Evolutionary conservation across 2,888 invertebrate species (phyloP).

Genomic region (Muschampia plurimacula): DNA sequence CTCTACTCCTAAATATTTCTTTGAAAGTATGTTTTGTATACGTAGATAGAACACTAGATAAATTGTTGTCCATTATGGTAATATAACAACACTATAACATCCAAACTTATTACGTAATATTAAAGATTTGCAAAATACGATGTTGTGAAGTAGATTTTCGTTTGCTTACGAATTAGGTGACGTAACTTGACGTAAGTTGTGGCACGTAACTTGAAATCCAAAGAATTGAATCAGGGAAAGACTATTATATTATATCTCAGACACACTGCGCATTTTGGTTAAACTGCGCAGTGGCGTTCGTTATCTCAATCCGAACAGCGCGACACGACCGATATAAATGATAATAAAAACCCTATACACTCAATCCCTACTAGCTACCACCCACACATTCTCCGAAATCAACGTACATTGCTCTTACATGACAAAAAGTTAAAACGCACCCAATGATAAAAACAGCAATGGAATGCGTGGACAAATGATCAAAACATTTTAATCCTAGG

Average conservation of each 20-base stretch:
- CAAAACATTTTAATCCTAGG: conserved; percentile 10
- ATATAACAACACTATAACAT: too few species aligned
- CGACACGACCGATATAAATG: conserved; percentile 71
- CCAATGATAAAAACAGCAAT: conserved; percentile 40
- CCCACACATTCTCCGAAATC: conserved; percentile 27
- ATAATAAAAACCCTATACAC: conserved; percentile 67
- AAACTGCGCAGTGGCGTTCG: conserved; percentile 74
- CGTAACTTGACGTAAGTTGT: conserved; percentile 10
- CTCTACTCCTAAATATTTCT: too few species aligned
- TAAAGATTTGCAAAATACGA: background rate
- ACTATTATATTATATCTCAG: conserved; percentile 52
- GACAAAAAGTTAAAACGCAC: conserved; percentile 23
- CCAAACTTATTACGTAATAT: too few species aligned
- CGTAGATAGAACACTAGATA: too few species aligned
- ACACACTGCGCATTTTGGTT: conserved; percentile 60
- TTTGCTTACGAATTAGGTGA: conserved; percentile 19
- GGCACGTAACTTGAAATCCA: conserved; percentile 4
- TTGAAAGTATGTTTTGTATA: too few species aligned
- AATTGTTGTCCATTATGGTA: too few species aligned
- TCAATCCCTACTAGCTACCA: conserved; percentile 37
- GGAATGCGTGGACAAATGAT: conserved; percentile 29
- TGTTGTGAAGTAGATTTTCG: conserved; percentile 24
- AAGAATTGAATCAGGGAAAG: conserved; percentile 20
- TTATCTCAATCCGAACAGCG: conserved; percentile 67
- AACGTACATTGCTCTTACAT: conserved; percentile 35